These are phyloP conservation scores for Acropternis orthonyx DNA, from an alignment of 2,797 vertebrate species.

Conservation along the genomic window DNA sequence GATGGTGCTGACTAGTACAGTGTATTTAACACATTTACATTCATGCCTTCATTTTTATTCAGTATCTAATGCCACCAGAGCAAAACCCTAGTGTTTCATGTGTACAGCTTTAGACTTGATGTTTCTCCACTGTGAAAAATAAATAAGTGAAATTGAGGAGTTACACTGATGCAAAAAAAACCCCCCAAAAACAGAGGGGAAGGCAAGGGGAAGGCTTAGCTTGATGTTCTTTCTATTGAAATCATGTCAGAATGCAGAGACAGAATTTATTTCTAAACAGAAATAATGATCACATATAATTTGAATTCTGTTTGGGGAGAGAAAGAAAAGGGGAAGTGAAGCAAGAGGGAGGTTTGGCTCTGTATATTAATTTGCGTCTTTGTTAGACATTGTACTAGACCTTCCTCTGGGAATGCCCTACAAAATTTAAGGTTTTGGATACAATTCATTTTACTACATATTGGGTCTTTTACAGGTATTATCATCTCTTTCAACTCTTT, in stretches of 20 bases:
- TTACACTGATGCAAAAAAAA: neutral
- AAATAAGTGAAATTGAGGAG: neutral
- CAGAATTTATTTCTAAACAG: neutral
- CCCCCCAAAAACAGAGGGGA: no score
- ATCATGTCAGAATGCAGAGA: neutral
- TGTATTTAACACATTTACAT: neutral
- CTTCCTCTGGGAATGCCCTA: neutral
- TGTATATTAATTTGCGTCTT: neutral
- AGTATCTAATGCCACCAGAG: neutral
- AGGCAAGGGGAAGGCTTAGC: neutral
- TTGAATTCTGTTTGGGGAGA: neutral
- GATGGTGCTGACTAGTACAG: neutral
- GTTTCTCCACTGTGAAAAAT: neutral
- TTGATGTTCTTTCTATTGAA: neutral
- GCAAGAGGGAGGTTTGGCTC: neutral
- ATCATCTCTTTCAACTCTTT: neutral
- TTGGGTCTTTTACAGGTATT: neutral
- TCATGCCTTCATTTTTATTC: neutral
- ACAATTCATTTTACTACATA: neutral
- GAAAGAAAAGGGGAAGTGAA: neutral
- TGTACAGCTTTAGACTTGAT: neutral
- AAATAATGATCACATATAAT: neutral
- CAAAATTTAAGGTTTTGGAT: neutral
- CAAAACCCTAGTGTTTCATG: neutral
- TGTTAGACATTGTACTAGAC: neutral